phyloP scores from a whole-genome alignment of 2,888 invertebrate genomes.

The Mythimna pallens region DNA sequence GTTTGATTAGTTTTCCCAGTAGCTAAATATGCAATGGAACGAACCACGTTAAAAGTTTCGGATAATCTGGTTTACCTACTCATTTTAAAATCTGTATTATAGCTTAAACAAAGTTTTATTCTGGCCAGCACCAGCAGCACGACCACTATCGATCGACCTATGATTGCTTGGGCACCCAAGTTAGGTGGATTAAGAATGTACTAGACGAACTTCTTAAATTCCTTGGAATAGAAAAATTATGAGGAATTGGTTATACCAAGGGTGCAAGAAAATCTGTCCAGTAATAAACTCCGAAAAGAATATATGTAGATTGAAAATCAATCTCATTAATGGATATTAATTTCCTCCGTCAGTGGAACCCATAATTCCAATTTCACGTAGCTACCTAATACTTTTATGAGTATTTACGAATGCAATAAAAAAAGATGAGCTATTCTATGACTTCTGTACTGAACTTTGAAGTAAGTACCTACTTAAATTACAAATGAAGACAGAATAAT shows the following conservation, averaged over 20 bases:
- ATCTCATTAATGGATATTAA: not conserved
- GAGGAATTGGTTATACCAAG: not conserved
- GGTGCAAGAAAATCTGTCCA: not conserved
- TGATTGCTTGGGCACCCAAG: not conserved
- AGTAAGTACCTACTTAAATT: slow-evolving; percentile 23
- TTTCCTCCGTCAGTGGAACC: not conserved
- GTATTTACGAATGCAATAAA: slow-evolving; percentile 8
- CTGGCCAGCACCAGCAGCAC: not conserved
- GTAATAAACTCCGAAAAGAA: not conserved
- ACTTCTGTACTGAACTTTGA: slow-evolving; percentile 20
- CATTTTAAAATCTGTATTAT: not conserved
- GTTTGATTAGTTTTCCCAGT: slow-evolving; percentile 3
- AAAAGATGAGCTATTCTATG: not conserved
- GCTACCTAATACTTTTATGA: not conserved
- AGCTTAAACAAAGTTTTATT: not conserved
- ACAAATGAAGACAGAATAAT: slow-evolving; percentile 62
- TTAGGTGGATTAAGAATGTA: not conserved
- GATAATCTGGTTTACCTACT: not conserved
- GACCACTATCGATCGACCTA: not conserved
- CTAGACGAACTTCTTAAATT: not conserved
- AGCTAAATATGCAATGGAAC: slow-evolving; percentile 1
- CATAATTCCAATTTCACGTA: not conserved
- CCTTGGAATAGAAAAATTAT: not conserved
- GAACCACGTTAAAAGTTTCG: not conserved
- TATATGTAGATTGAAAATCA: not conserved